Base-by-base conservation (phyloP, 2,888 invertebrate genomes). In the Cataglyphis rosenhaueri region DNA sequence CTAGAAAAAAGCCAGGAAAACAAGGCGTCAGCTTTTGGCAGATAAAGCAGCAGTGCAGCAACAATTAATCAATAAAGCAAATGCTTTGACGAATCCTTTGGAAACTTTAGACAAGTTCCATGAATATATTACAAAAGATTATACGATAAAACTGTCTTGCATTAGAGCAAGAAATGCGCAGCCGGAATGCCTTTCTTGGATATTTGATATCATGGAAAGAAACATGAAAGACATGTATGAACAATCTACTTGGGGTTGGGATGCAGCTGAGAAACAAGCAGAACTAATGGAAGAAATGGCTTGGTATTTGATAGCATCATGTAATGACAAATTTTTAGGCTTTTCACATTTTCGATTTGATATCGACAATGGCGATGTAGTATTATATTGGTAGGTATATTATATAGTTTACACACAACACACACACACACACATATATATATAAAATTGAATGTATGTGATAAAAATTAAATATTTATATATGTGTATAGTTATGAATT, bases 211-310 rank as follows among this genome's bases (percentile, higher is more conserved):
- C 38, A 97, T 97, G 84, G 97, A 97, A 93, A 95, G 95, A 86
- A 98, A 98, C 94, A 98, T 98, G 98, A 96, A 97, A 94, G 92
- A 95, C 84, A 95, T 97, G 96, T 98, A 96, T 95, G 96, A 92
- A 78, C 90, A 92, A 55, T 93, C 93, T 0, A 86, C 83, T 12
- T 96, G 96, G 96, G 97, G 97, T 0, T 97, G 97, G 97, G 95
- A 96, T 91, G 96, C 96, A 9, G 95, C 95, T 87, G 95, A 95
- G 6, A 97, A 97, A 91, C 94, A 95, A 79, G 95, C 95, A 41
- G 97, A 97, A 94, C 95, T 97, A 92, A 96, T 95, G 25, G 96
- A 97, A 85, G 95, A 95, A 66, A 95, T 95, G 91, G 97, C 97
- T 2, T 95, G 96, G 93, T 97, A 96, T 92, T 93, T 97, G 44